Conservation (phyloP, 2,797 vertebrate species). For the Threskiornis aethiopicus region DNA sequence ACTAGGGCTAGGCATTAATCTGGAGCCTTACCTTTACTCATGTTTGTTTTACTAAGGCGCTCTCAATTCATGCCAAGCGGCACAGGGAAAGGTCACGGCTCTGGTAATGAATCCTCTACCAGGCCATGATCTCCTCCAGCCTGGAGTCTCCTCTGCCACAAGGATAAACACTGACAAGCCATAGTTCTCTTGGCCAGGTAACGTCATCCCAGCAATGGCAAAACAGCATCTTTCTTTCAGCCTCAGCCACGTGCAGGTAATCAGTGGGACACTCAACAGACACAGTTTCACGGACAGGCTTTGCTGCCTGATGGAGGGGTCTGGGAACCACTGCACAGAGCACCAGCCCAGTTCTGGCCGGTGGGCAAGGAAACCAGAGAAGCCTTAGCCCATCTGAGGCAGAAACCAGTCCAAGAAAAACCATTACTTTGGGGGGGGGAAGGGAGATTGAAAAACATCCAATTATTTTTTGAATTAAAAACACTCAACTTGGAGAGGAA, state of each 20-base stretch:
- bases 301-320: background rate
- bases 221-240: background rate
- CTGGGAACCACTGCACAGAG: background rate
- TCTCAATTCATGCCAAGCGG: background rate
- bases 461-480: background rate
- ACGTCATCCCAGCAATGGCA: accelerated
- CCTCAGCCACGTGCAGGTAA: accelerated
- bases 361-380: background rate
- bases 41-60: background rate
- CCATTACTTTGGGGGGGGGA: accelerated
- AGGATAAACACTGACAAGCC: background rate
- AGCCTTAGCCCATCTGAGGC: background rate
- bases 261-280: background rate
- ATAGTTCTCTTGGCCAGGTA: background rate
- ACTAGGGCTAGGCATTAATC: background rate
- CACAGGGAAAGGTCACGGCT: background rate
- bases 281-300: background rate
- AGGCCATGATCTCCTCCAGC: background rate
- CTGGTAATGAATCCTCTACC: background rate
- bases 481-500: background rate
- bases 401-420: background rate
- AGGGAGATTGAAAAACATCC: background rate
- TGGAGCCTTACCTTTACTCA: background rate
- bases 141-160: background rate
- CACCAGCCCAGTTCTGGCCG: background rate